phyloP scores from a whole-genome alignment of 2,888 invertebrate species.

The Limenitis camilla region DNA sequence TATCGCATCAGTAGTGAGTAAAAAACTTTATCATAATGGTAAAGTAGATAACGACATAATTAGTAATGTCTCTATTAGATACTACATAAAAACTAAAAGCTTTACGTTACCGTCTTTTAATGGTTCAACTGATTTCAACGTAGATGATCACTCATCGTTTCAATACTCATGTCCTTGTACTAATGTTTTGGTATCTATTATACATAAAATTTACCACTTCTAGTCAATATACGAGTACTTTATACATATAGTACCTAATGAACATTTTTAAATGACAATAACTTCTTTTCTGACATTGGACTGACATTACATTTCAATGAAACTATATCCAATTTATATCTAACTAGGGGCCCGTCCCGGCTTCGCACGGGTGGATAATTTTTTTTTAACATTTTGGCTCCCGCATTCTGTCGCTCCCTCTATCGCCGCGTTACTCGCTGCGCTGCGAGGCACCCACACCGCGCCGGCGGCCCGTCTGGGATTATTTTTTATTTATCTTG shows the following conservation, averaged over 20 bases:
- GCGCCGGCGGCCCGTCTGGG: too few species aligned
- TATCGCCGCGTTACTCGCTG: too few species aligned
- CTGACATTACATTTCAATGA: too few species aligned
- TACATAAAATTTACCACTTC: neutral
- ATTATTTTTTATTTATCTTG: too few species aligned
- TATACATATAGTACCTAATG: too few species aligned
- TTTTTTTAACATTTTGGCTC: too few species aligned
- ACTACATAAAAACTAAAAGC: neutral
- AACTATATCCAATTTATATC: too few species aligned
- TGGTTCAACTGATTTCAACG: neutral
- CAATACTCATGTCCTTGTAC: conserved; percentile 1
- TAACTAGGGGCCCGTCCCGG: too few species aligned
- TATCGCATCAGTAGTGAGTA: neutral
- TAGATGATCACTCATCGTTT: conserved; percentile 1
- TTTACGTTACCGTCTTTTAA: neutral
- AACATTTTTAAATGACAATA: neutral
- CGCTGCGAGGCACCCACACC: too few species aligned
- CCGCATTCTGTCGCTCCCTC: too few species aligned
- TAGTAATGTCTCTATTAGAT: conserved; percentile 4
- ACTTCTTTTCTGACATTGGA: too few species aligned
- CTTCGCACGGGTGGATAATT: too few species aligned
- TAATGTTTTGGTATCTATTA: neutral
- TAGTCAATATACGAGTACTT: neutral
- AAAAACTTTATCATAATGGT: neutral
- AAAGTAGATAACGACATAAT: conserved; percentile 4